These are phyloP conservation scores for Ctena decussata DNA, from an alignment of 2,888 invertebrate species.

Conservation along the genomic window DNA sequence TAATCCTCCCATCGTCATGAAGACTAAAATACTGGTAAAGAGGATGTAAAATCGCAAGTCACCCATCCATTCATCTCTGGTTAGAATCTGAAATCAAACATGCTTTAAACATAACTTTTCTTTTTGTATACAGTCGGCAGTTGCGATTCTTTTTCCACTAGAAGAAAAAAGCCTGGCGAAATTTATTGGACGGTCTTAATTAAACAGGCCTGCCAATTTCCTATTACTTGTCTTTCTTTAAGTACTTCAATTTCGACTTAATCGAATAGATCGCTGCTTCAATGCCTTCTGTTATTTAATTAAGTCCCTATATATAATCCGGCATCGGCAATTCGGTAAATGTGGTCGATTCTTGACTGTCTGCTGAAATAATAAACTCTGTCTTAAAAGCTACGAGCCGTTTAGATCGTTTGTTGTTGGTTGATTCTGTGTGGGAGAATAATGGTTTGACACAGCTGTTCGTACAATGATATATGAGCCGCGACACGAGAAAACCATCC, in stretches of 20 bases:
- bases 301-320: background rate
- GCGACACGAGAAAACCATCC: no score
- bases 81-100: no score
- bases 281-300: background rate
- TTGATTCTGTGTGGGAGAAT: background rate
- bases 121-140: no score
- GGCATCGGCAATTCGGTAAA: background rate
- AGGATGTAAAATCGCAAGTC: no score
- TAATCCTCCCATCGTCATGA: no score
- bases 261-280: conserved; percentile 2
- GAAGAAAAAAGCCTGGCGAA: no score
- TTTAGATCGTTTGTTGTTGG: no score
- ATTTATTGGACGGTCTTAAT: background rate
- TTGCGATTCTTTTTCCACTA: no score
- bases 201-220: background rate
- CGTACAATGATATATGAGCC: background rate
- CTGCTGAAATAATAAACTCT: background rate
- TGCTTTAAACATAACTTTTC: no score
- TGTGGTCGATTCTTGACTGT: background rate
- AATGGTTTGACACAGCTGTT: background rate
- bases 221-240: background rate
- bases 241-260: background rate
- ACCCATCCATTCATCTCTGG: no score
- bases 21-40: no score
- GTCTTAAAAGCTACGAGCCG: background rate